Percentiles rank a stretch among this genome's conserved stretches.
Evolutionary conservation across 2,797 vertebrate genomes (phyloP).

Genomic region (Oreonectes daqikongensis): DNA sequence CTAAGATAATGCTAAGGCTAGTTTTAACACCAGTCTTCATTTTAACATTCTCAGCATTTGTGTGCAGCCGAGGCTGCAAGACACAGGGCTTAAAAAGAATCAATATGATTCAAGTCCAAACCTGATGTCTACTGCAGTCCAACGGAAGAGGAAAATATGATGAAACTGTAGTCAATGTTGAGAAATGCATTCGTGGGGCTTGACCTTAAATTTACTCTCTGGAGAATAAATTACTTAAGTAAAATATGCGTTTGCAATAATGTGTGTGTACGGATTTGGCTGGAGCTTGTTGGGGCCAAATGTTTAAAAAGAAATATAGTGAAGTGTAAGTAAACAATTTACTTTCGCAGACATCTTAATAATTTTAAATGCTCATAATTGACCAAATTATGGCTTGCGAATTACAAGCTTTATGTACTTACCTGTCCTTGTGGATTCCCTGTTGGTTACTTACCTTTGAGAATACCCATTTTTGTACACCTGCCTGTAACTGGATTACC

Average conservation of each 20-base stretch:
- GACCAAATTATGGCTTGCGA: no score
- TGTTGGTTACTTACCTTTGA: no score
- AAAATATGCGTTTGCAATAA: no score
- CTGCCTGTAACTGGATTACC: no score
- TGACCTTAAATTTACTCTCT: background rate
- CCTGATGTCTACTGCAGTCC: slow-evolving; percentile 55
- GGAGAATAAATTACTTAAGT: slow-evolving; percentile 1
- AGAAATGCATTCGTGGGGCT: slow-evolving; percentile 8
- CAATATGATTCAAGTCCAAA: slow-evolving; percentile 54
- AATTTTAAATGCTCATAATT: no score
- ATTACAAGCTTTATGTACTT: no score
- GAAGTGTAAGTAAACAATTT: no score
- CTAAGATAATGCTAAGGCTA: slow-evolving; percentile 59
- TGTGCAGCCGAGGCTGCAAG: slow-evolving; percentile 39
- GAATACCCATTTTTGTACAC: no score
- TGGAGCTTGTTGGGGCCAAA: no score
- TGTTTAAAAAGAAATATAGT: no score
- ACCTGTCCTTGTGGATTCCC: no score
- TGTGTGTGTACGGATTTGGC: background rate
- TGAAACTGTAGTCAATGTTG: slow-evolving; percentile 36
- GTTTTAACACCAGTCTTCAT: slow-evolving; percentile 57
- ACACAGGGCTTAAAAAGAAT: slow-evolving; percentile 52
- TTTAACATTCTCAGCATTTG: slow-evolving; percentile 58
- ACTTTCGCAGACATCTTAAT: no score
- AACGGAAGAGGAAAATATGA: slow-evolving; percentile 42